Evolutionary conservation across 2,797 vertebrate species (phyloP).

Genomic region (Gambelia wislizenii): DNA sequence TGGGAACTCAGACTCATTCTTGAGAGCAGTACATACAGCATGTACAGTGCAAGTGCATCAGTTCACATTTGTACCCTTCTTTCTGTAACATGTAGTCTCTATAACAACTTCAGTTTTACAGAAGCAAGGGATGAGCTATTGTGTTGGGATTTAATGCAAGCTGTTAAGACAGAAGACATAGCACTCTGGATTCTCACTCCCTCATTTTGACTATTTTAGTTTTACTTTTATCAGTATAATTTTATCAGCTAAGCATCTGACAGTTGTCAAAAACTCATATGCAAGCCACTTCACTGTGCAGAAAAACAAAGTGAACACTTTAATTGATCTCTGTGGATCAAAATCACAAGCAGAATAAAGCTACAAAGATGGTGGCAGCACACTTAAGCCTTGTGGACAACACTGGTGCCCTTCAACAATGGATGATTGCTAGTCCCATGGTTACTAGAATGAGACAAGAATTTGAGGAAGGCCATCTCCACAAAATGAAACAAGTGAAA

Average conservation of each 20-base stretch:
- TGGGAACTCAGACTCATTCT: too few species aligned
- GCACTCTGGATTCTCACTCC: too few species aligned
- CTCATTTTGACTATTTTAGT: neutral
- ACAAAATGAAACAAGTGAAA: neutral
- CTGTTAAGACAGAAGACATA: too few species aligned
- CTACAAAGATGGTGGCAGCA: conserved; percentile 5
- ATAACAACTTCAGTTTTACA: too few species aligned
- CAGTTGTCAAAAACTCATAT: conserved; percentile 19
- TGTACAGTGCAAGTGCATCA: too few species aligned
- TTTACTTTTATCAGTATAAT: conserved; percentile 14
- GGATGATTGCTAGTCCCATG: neutral
- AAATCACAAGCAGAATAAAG: conserved; percentile 34
- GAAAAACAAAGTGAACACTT: conserved; percentile 25
- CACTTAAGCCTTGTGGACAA: neutral
- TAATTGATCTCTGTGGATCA: conserved; percentile 6
- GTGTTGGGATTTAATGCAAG: too few species aligned
- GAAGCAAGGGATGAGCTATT: too few species aligned
- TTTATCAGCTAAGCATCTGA: conserved; percentile 10
- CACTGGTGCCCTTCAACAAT: neutral
- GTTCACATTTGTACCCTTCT: too few species aligned
- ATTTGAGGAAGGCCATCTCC: neutral
- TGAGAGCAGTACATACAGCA: too few species aligned
- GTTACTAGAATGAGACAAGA: neutral
- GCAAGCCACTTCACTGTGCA: conserved; percentile 21
- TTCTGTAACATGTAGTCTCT: too few species aligned